phyloP scores from a whole-genome alignment of 2,888 invertebrate genomes.

The Drosophila parthenogenetica region DNA sequence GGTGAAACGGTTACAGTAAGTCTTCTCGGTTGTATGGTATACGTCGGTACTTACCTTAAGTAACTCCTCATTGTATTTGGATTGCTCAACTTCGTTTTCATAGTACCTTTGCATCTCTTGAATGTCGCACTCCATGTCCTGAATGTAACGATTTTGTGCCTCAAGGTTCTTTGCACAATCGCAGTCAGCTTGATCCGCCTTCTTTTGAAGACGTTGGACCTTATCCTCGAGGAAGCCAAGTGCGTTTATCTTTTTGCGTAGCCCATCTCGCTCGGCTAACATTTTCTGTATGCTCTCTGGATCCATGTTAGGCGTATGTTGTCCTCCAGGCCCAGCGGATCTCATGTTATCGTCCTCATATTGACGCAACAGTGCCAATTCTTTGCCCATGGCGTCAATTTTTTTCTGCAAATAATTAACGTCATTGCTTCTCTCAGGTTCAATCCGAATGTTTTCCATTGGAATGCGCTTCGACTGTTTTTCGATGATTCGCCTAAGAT shows the following conservation, averaged over 20 bases:
- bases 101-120: conserved; percentile 75
- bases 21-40: background rate
- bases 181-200: conserved; percentile 48
- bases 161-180: conserved; percentile 51
- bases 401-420: conserved; percentile 75
- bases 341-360: conserved; percentile 68
- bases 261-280: conserved; percentile 73
- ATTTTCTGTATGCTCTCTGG: conserved; percentile 67
- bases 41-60: conserved; percentile 49
- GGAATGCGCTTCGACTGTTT: conserved; percentile 68
- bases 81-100: conserved; percentile 63
- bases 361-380: conserved; percentile 69
- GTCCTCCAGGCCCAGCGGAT: conserved; percentile 11
- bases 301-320: conserved; percentile 53
- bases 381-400: conserved; percentile 72
- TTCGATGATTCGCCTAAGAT: conserved; percentile 74
- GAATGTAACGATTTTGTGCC: conserved; percentile 58
- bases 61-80: conserved; percentile 62
- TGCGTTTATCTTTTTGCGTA: conserved; percentile 66
- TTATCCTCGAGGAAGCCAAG: conserved; percentile 55
- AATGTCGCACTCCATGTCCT: conserved; percentile 71
- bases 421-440: conserved; percentile 74
- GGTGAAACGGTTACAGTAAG: background rate
- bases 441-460: conserved; percentile 55
- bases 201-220: conserved; percentile 51